Conservation (phyloP, 2,797 vertebrate genomes). For the Enteromius fasciolatus region DNA sequence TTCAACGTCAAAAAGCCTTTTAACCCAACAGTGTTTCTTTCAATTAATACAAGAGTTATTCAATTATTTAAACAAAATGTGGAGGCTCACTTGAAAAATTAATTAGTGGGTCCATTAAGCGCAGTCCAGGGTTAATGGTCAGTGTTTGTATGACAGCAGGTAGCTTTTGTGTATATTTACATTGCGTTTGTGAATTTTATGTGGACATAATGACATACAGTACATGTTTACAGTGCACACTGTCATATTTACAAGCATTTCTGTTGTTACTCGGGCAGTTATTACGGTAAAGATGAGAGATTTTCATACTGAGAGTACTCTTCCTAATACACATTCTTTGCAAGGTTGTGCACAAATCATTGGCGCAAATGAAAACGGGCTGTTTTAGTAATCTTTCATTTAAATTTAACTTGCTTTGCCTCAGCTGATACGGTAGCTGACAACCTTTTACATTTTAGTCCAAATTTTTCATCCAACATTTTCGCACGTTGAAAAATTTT, state of each 20-base stretch:
- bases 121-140: slow-evolving; percentile 9
- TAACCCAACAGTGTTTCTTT: neutral
- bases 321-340: neutral
- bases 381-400: neutral
- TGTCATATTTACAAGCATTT: slow-evolving; percentile 3
- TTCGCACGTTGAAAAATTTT: too few relatives aligned
- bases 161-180: neutral
- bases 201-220: too few relatives aligned
- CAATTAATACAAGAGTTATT: neutral
- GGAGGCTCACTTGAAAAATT: neutral
- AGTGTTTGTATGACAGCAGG: neutral
- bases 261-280: neutral
- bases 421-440: neutral
- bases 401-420: neutral
- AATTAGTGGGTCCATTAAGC: neutral
- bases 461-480: too few relatives aligned
- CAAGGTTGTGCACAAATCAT: neutral
- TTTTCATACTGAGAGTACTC: neutral
- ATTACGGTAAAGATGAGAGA: neutral
- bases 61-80: slow-evolving; percentile 32
- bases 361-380: neutral
- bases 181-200: neutral
- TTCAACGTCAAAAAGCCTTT: slow-evolving; percentile 7
- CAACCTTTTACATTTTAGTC: neutral
- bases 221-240: neutral